phyloP scores from a whole-genome alignment of 2,797 vertebrate genomes.

The Stomatorhinus walkeri region DNA sequence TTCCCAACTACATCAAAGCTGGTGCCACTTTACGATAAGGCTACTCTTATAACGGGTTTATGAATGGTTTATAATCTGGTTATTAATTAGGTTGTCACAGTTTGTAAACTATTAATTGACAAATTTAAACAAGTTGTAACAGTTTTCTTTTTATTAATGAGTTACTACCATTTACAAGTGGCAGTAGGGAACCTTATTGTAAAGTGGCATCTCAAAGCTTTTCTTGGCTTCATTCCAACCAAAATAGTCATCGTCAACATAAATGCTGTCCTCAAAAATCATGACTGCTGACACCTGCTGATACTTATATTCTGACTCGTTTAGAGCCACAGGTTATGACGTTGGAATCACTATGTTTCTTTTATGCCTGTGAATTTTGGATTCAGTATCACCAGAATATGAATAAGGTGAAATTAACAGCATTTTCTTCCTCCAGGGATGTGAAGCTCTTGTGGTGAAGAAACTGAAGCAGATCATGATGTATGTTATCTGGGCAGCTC shows the following conservation, averaged over 20 bases:
- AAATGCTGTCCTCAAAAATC: not conserved
- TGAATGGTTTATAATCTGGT: not conserved
- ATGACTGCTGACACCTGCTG: not conserved
- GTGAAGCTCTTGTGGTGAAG: slow-evolving; percentile 86
- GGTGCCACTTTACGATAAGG: not conserved
- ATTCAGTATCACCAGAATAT: not conserved
- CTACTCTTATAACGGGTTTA: not conserved
- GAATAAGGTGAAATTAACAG: not conserved
- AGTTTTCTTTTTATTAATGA: too few relatives aligned
- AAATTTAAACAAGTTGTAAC: not conserved
- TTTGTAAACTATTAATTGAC: not conserved
- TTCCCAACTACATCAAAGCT: not conserved
- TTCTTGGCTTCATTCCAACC: not conserved
- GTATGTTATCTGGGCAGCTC: slow-evolving; percentile 88
- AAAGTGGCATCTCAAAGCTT: too few relatives aligned
- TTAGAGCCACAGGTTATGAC: not conserved
- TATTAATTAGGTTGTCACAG: not conserved
- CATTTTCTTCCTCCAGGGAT: slow-evolving; percentile 67
- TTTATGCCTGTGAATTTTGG: not conserved
- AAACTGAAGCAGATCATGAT: slow-evolving; percentile 96
- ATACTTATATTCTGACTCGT: not conserved
- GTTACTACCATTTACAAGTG: too few relatives aligned
- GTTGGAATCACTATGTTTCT: not conserved
- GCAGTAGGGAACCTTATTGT: too few relatives aligned
- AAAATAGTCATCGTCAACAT: not conserved